Evolutionary conservation across 2,113 vertebrate species (phyloP).

Genomic region (Rhea americana): DNA sequence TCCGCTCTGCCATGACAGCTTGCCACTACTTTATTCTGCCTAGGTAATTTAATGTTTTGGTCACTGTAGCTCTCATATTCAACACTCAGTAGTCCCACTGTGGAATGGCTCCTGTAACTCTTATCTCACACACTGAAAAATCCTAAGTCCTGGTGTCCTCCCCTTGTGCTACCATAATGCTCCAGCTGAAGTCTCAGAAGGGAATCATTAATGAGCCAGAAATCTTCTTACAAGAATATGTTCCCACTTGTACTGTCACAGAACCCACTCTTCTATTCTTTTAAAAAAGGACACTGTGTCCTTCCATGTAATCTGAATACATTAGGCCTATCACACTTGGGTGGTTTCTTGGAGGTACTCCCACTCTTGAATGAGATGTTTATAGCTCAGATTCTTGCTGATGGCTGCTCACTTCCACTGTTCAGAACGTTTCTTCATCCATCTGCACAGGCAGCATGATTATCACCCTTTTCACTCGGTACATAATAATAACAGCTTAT

Average conservation of each 20-base stretch:
- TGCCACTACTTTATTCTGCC: neutral
- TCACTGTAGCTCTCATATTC: neutral
- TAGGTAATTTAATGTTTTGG: neutral
- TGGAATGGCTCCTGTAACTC: neutral
- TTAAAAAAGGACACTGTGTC: neutral
- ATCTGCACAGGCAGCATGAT: neutral
- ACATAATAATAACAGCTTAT: constrained; percentile 6
- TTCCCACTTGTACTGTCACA: neutral
- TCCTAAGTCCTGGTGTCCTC: neutral
- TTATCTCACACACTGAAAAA: neutral
- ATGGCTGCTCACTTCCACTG: neutral
- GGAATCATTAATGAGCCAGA: neutral
- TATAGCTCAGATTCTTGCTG: neutral
- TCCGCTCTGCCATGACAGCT: neutral
- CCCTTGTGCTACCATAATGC: neutral
- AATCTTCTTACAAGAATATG: neutral
- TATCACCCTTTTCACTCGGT: neutral
- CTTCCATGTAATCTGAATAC: rapidly evolving
- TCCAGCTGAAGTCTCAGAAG: neutral
- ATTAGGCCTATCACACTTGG: neutral
- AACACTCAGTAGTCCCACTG: neutral
- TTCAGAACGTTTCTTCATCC: neutral
- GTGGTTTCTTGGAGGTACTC: neutral
- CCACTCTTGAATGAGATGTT: rapidly evolving
- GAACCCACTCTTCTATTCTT: neutral